Evolutionary conservation across 2,888 invertebrate genomes (phyloP), one percentile per base, ranked within the genome.

Genomic region (Polydrusus cervinus): DNA sequence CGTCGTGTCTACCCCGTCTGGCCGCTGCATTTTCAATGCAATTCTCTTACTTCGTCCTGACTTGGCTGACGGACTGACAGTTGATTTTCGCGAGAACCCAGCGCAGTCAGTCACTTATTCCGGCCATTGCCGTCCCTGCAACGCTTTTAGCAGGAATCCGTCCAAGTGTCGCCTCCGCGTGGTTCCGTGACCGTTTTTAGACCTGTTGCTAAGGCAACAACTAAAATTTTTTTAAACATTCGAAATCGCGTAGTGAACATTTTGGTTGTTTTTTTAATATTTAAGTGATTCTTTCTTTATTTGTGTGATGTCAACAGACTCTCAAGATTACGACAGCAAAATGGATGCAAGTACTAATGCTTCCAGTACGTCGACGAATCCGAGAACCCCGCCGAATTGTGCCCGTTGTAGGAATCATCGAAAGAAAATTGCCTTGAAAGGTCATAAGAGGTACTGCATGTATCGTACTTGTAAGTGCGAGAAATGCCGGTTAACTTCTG

Each of bases 321-420:
- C 88, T 81, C 89, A 89, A 84, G 87, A 89, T 79, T 87, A 88
- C 81, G 90, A 89, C 80, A 85, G 87, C 38, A 90, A 90, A 82
- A 87, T 88, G 84, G 89, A 89, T 77, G 60, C 51, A 5, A 57
- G 25, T n/a, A 49, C 34, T 40, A 57, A 68, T 34, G 30, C 69
- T 7, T 89, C 78, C 87, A 90, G 84, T 88, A 91, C 86, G 90
- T 92, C 70, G 87, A 89, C 71, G 74, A 90, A 90, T 60, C 92
- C 94, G 14, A 91, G 96, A 74, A 95, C 95, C 78, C 95, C 95
- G 8, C 97, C 97, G 16, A 97, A 96, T 88, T 97, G 97, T 87
- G 96, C 96, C 55, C 92, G 97, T 34, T 97, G 97, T 87, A 91
- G 96, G 76, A 97, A 97, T 89, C 97, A 97, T 88, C 92, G 94